Conservation (phyloP, 2,113 vertebrate species). For the Dicentrarchus labrax region DNA sequence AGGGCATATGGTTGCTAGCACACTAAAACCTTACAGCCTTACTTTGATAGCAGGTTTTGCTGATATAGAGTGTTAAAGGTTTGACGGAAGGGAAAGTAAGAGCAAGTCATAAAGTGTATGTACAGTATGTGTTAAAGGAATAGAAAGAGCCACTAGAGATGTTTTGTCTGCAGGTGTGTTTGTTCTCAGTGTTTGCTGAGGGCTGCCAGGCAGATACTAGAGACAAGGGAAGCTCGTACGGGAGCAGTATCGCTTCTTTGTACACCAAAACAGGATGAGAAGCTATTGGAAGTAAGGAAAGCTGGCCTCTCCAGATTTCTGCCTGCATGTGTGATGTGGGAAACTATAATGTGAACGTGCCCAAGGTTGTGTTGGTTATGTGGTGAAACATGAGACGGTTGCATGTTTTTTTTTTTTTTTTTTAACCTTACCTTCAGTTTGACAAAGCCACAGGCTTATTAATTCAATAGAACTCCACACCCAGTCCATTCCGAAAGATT, state of each 20-base stretch:
- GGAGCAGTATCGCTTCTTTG: conserved; percentile 53
- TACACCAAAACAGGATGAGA: conserved; percentile 31
- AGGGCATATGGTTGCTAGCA: neutral
- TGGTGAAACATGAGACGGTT: conserved; percentile 24
- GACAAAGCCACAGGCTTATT: conserved; percentile 32
- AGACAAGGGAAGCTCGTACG: conserved; percentile 3
- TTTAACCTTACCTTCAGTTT: neutral
- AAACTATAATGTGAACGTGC: conserved; percentile 44
- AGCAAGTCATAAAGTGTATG: neutral
- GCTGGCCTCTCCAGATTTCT: neutral
- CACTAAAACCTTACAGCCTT: neutral
- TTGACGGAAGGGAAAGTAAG: neutral
- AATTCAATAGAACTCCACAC: conserved; percentile 31
- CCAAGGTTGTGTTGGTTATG: conserved; percentile 24
- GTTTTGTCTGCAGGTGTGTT: conserved; percentile 57
- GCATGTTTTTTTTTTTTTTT: conserved; percentile 9
- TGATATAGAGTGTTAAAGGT: neutral
- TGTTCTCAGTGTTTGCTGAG: conserved; percentile 63
- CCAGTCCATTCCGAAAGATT: conserved; percentile 20
- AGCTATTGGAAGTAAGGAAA: conserved; percentile 13
- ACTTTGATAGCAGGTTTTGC: neutral
- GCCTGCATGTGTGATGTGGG: conserved; percentile 17
- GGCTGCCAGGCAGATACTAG: conserved; percentile 42
- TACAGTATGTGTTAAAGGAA: conserved; percentile 16
- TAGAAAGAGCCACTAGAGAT: neutral